Conservation (phyloP, 1,140 invertebrate species). For the Penaeus vannamei region DNA sequence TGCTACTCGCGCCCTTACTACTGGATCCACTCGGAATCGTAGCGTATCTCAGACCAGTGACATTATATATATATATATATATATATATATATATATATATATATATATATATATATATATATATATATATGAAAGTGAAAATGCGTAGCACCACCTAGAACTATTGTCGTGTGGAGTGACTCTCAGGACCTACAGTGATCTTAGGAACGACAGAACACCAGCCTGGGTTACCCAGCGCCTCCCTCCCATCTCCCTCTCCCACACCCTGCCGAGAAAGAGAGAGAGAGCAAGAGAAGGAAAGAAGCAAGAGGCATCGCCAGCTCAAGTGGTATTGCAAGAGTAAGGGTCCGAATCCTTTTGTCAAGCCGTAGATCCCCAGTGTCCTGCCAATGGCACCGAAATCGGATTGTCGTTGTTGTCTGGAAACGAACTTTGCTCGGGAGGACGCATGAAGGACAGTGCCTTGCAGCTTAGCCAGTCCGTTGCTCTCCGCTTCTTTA, state of each 20-base stretch:
- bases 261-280: neutral
- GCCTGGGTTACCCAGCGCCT: no score
- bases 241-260: neutral
- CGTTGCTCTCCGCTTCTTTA: slow-evolving; percentile 41
- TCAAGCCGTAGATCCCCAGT: slow-evolving; percentile 46
- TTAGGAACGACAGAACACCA: no score
- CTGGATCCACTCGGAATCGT: no score
- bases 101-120: no score
- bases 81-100: no score
- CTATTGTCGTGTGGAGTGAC: no score
- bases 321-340: slow-evolving; percentile 28
- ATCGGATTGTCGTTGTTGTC: slow-evolving; percentile 47
- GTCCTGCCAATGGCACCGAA: slow-evolving; percentile 38
- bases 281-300: neutral
- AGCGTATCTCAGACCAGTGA: no score
- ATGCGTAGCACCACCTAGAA: no score
- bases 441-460: slow-evolving; percentile 53
- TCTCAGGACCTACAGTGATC: no score
- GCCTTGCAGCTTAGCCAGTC: slow-evolving; percentile 62
- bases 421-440: slow-evolving; percentile 14
- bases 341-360: slow-evolving; percentile 41
- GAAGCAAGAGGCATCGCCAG: neutral
- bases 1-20: neutral
- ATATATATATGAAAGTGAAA: no score
- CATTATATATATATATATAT: no score